A percentile compares a stretch with the other conserved stretches of the same genome.
Evolutionary conservation across 2,113 vertebrate genomes (phyloP).

Genomic region (Narcine bancroftii): DNA sequence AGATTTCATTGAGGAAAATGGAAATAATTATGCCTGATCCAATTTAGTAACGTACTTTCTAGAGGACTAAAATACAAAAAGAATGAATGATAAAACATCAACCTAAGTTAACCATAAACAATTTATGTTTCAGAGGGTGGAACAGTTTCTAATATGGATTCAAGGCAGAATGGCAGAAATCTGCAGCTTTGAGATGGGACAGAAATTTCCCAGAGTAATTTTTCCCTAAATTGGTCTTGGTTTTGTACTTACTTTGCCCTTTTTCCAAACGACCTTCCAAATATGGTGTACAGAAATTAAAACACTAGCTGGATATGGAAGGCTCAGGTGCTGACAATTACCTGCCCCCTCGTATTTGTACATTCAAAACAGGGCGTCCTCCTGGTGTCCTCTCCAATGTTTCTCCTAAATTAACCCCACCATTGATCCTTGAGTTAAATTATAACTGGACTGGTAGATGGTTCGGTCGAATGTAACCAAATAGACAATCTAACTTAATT

Average conservation of each 20-base stretch:
- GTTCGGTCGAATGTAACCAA: neutral
- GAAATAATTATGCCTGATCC: neutral
- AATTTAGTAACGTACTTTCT: neutral
- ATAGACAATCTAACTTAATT: neutral
- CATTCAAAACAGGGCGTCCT: neutral
- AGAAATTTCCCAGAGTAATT: neutral
- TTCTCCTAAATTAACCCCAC: neutral
- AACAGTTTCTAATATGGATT: no score
- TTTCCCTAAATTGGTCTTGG: neutral
- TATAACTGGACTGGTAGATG: neutral
- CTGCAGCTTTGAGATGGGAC: neutral
- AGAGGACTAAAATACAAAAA: neutral
- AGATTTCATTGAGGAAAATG: neutral
- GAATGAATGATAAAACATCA: neutral
- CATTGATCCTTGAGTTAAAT: neutral
- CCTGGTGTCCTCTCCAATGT: neutral
- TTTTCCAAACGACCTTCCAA: neutral
- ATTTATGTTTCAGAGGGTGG: neutral
- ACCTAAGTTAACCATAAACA: neutral
- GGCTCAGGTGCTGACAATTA: neutral
- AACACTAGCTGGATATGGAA: neutral
- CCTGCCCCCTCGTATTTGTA: neutral
- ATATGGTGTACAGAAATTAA: neutral
- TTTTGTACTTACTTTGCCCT: neutral
- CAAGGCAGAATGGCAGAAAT: no score